Percentiles rank a stretch among this genome's conserved stretches.
These are phyloP conservation scores for Acropternis orthonyx DNA, from an alignment of 2,797 vertebrate species.

Conservation along the genomic window DNA sequence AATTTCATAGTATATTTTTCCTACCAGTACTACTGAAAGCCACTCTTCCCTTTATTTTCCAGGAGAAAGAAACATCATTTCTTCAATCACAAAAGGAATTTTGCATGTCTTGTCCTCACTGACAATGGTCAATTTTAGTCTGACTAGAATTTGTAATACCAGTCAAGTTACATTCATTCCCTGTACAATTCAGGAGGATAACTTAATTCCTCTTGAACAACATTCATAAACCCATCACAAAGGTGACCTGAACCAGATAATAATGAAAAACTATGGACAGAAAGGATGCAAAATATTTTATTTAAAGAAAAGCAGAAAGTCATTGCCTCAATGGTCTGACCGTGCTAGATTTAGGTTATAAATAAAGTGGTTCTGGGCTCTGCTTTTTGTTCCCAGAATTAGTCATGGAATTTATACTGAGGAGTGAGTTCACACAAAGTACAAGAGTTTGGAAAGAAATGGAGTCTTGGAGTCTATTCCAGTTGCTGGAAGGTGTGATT, in stretches of 20 bases:
- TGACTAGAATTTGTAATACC: neutral
- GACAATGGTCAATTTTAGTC: neutral
- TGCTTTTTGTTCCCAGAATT: neutral
- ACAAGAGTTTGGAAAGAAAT: neutral
- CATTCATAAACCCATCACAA: neutral
- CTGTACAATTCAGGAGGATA: neutral
- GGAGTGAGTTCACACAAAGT: neutral
- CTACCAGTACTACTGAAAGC: neutral
- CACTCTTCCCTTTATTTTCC: neutral
- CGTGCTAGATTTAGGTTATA: neutral
- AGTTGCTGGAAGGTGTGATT: neutral
- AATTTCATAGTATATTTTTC: neutral
- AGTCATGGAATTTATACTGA: neutral
- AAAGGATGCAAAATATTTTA: neutral
- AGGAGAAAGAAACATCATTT: neutral
- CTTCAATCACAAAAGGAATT: neutral
- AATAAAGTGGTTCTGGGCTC: neutral
- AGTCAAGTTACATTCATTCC: neutral
- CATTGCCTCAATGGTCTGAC: accelerated
- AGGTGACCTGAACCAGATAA: neutral
- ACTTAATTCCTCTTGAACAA: neutral
- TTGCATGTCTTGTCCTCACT: neutral
- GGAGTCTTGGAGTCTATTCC: neutral
- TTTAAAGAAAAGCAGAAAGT: neutral
- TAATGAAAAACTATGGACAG: neutral